A percentile compares a stretch with the other conserved stretches of the same genome.
phyloP scores from a whole-genome alignment of 2,797 vertebrate species.

The Xerus rutilus region DNA sequence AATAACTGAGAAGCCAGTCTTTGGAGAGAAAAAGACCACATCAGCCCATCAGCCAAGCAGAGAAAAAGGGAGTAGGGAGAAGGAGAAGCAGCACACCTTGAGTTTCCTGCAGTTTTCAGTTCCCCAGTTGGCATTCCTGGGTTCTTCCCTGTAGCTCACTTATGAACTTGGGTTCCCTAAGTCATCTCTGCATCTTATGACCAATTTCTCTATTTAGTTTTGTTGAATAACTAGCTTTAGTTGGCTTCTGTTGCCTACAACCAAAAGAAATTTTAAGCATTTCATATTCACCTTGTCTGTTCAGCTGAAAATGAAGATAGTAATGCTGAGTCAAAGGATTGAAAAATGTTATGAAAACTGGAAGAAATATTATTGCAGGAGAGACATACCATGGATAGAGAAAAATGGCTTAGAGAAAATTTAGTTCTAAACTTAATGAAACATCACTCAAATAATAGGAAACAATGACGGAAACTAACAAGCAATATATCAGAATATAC shows the following conservation, averaged over 20 bases:
- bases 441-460: not conserved
- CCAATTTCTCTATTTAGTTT: not conserved
- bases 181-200: not conserved
- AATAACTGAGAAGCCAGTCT: not conserved
- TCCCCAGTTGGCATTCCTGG: not conserved
- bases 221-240: not conserved
- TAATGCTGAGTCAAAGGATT: not conserved
- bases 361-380: not conserved
- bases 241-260: slow-evolving; percentile 32
- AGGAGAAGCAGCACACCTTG: not conserved
- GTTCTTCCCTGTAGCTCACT: not conserved
- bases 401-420: slow-evolving; percentile 41
- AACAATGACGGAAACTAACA: not conserved
- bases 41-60: not conserved
- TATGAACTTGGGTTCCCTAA: not conserved
- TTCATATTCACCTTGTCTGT: not conserved
- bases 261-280: not conserved
- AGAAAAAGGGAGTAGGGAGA: not conserved
- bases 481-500: not conserved
- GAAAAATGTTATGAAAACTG: slow-evolving; percentile 11
- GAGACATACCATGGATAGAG: not conserved
- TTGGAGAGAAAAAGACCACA: not conserved
- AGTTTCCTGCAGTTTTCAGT: not conserved
- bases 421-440: slow-evolving; percentile 36
- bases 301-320: slow-evolving; percentile 1